Evolutionary conservation across 35 echinoderm and acorn worm genomes (phyloP), one percentile per base, ranked within the genome.

Genomic region (Ophioderma brevispina): DNA sequence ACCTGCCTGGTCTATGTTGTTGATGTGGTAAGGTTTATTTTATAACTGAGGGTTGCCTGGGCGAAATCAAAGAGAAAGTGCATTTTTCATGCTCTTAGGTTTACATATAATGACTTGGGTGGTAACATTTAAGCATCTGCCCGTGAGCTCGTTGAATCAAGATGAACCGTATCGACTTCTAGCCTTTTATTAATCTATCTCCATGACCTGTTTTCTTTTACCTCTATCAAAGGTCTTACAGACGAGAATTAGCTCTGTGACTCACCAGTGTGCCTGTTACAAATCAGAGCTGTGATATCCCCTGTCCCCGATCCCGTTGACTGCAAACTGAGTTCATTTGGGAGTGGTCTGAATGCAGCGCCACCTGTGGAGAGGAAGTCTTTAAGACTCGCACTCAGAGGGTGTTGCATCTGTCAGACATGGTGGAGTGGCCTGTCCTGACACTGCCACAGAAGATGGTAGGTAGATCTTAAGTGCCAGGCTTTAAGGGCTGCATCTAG

Each of bases 301-400:
- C 85, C n/a, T 99, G 97, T 80, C 93, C 31, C 85, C n/a, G 95
- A 94, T 80, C 93, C 97, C 1, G 77, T 91, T 17, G 94, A 99
- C 84, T 99, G 97, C 82, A 32, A 84, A 55, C 90, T 99, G 33
- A 95, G 90, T 76, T 34, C 89, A 25, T 99, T 87, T 84, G 90
- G 30, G 80, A 86, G 0, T 95, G 91, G 90, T 95, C 97, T 15
- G 79, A 86, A 0, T 99, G 97, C 38, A 99, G 94, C 80, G 86
- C 85, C 13, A 88, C 94, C 0, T 99, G 97, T 86, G 97, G 97
- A 82, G 50, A n/a, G 13, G 79, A 91, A 35, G 93, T 63, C 0
- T 41, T 38, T 19, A 88, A 87, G 82, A 84, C 86, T 21, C 90
- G 87, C 31, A 89, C 88, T 13, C 91, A 84, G 55, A 82, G 84